Evolutionary conservation across 2,113 vertebrate genomes (phyloP).

Genomic region (Cyanoderma ruficeps): DNA sequence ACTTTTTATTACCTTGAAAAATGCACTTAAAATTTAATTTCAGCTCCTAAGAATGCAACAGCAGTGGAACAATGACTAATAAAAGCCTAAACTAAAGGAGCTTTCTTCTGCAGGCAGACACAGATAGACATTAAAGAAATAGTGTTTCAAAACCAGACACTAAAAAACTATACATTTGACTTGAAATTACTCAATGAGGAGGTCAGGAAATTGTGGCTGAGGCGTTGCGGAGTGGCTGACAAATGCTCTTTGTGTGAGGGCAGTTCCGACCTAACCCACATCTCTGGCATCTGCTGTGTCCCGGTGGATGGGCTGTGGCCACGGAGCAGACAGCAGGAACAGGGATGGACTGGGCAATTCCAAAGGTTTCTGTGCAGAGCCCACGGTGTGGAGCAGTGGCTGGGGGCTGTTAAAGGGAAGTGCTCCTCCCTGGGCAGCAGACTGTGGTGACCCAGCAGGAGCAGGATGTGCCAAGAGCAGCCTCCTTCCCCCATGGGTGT

Average conservation of each 20-base stretch:
- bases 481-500: not conserved
- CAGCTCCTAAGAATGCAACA: not conserved
- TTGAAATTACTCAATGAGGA: not conserved
- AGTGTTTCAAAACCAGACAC: not conserved
- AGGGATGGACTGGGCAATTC: not conserved
- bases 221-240: not conserved
- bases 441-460: not conserved
- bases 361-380: not conserved
- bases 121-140: not conserved
- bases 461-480: accelerated
- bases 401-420: not conserved
- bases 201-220: conserved; percentile 34
- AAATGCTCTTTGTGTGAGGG: not conserved
- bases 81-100: not conserved
- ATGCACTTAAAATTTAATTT: conserved; percentile 57
- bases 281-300: not conserved
- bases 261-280: not conserved
- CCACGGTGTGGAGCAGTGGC: accelerated
- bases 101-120: not conserved
- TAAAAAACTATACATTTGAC: not conserved
- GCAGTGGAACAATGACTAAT: not conserved
- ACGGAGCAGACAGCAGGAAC: not conserved
- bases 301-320: not conserved
- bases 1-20: conserved; percentile 63
- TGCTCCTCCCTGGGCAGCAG: not conserved